These are phyloP conservation scores for Drosophila ezoana DNA, from an alignment of 2,888 invertebrate genomes.

Conservation along the genomic window DNA sequence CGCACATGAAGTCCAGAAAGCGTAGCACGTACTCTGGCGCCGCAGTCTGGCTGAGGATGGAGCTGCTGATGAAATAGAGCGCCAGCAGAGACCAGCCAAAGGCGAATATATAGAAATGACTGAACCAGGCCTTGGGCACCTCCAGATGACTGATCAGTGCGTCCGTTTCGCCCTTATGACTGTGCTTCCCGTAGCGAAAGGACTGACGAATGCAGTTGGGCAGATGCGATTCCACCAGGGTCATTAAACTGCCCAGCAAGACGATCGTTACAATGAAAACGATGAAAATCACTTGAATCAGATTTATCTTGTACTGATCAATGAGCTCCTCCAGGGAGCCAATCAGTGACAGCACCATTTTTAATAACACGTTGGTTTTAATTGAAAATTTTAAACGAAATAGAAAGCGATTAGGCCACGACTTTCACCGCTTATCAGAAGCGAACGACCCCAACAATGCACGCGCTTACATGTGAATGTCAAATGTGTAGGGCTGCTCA, in stretches of 20 bases:
- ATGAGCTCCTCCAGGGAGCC: slow-evolving; percentile 55
- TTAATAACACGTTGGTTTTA: slow-evolving; percentile 7
- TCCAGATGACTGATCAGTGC: slow-evolving; percentile 86
- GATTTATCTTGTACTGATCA: slow-evolving; percentile 73
- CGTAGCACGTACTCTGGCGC: slow-evolving; percentile 85
- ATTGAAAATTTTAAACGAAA: slow-evolving; percentile 8
- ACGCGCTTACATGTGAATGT: slow-evolving; percentile 9
- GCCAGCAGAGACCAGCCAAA: slow-evolving; percentile 86
- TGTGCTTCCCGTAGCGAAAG: slow-evolving; percentile 91
- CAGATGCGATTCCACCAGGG: slow-evolving; percentile 88
- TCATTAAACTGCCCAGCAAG: slow-evolving; percentile 88
- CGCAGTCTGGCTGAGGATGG: slow-evolving; percentile 84
- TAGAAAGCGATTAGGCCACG: slow-evolving; percentile 29
- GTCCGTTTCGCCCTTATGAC: slow-evolving; percentile 86
- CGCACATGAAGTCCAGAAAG: slow-evolving; percentile 83
- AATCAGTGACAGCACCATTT: slow-evolving; percentile 37
- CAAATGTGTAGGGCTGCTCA: slow-evolving; percentile 5
- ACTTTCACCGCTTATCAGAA: slow-evolving; percentile 50
- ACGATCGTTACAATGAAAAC: slow-evolving; percentile 84
- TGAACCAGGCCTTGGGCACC: slow-evolving; percentile 92
- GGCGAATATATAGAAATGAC: slow-evolving; percentile 92
- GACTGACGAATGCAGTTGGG: slow-evolving; percentile 88
- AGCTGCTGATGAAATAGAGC: slow-evolving; percentile 60
- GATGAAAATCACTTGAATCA: slow-evolving; percentile 80
- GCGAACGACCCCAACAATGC: no score